Base-by-base conservation (phyloP, 2,888 invertebrate species). In the Fragum whitleyi region DNA sequence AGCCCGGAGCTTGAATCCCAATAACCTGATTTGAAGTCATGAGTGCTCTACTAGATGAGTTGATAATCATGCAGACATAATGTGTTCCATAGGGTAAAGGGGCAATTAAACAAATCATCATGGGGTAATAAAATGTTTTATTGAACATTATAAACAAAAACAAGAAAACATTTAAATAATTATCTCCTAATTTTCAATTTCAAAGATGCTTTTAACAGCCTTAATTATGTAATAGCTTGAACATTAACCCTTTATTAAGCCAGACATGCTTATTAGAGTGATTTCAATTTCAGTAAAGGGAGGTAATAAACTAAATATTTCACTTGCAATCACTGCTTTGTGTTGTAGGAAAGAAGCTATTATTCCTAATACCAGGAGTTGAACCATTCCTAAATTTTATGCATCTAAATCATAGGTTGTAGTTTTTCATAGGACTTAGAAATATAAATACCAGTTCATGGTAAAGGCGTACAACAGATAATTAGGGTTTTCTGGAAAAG, bases 401-500 rank as follows among this genome's bases (percentile, higher is more conserved):
- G n/a, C n/a, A n/a, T n/a, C n/a, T n/a, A 9, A 36, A 36, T 36
- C 32, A 36, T 36, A 36, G 5, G 5, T 36, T 36, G 32, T 36
- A 36, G 5, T n/a, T n/a, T n/a, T n/a, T n/a, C n/a, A n/a, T n/a
- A n/a, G n/a, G n/a, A n/a, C n/a, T n/a, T n/a, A n/a, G n/a, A n/a
- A n/a, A n/a, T n/a, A n/a, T n/a, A n/a, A n/a, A n/a, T n/a, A n/a
- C n/a, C n/a, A n/a, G n/a, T n/a, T n/a, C n/a, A 47, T 5, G n/a
- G 47, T 47, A 16, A 47, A 47, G 47, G 47, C n/a, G 14, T 47
- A n/a, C 14, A n/a, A 14, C 7, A 16, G 62, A 6, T 62, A 28
- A 62, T 62, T 36, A 62, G n/a, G 21, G 36, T 21, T 19, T 11
- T 39, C 42, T 65, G 65, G 39, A 19, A 65, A 65, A 65, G 65